Evolutionary conservation across 1,140 invertebrate genomes (phyloP), one percentile per base, ranked within the genome.

Genomic region (Frieseomelitta varia): DNA sequence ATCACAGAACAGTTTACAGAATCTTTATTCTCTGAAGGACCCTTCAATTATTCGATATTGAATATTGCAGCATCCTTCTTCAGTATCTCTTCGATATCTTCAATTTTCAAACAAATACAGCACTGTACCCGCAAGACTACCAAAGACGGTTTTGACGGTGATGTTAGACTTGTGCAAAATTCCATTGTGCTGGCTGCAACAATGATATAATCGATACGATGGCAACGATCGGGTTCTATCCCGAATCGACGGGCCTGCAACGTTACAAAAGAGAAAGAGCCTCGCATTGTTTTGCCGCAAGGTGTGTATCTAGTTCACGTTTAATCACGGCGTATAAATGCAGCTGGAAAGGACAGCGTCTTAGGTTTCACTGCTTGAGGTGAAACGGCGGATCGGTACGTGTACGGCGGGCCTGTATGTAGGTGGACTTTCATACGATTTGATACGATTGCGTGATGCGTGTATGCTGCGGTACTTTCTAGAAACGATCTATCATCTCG

Each of bases 371-470:
- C 87, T 89, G 84, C 88, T 88, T 88, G 84, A 89, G 80, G 88
- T 89, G 88, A 89, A 89, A 88, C 87, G 76, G 71, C 79, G 87
- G 79, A 79, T 88, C 79, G 30, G 75, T 88, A 85, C 65, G 76
- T 77, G 84, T 76, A 80, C 53, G 68, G 47, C 39, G 8, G 39
- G 39, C 61, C 74, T 81, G 63, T 68, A 85, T 88, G 87, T 88
- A 88, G 87, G 87, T 88, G 87, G 87, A 88, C 87, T 88, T 88
- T 88, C 87, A 85, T 88, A 89, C 39, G 87, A 89, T 86, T 89
- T 86, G 88, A 88, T 89, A 89, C 80, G 88, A 89, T 88, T 89
- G 84, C 87, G 80, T 88, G 87, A 89, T 86, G 77, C 76, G 84
- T 86, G 80, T 80, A 83, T 63, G 84, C 63, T 47, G 34, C 72